A percentile compares a stretch with the other conserved stretches of the same genome.
phyloP scores from a whole-genome alignment of 1,140 invertebrate genomes.

The Hylaeus volcanicus region DNA sequence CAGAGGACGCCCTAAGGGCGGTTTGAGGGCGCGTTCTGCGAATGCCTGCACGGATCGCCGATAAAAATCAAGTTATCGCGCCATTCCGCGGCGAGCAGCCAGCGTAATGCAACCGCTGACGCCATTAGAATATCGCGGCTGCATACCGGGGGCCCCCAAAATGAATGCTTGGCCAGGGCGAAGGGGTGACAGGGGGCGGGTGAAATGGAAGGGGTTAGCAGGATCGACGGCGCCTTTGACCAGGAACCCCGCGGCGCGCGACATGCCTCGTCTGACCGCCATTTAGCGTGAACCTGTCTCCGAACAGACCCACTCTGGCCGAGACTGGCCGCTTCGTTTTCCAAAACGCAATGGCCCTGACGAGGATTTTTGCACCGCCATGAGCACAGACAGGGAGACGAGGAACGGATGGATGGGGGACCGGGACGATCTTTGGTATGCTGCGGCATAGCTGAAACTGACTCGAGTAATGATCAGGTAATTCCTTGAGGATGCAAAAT shows the following conservation, averaged over 20 bases:
- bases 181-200: slow-evolving; percentile 42
- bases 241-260: slow-evolving; percentile 72
- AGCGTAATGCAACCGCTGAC: slow-evolving; percentile 61
- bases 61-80: slow-evolving; percentile 53
- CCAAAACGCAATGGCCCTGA: slow-evolving; percentile 48
- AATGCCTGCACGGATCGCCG: slow-evolving; percentile 3
- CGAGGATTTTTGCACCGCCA: slow-evolving; percentile 11
- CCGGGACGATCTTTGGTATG: too few relatives aligned
- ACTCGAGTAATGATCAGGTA: too few relatives aligned
- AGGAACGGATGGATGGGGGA: neutral
- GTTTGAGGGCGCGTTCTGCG: slow-evolving; percentile 10
- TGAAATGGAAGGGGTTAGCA: slow-evolving; percentile 46
- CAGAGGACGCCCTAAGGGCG: neutral
- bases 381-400: neutral
- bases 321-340: slow-evolving; percentile 49
- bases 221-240: slow-evolving; percentile 71
- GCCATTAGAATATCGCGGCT: slow-evolving; percentile 63
- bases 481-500: too few relatives aligned
- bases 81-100: slow-evolving; percentile 9
- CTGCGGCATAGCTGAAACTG: too few relatives aligned
- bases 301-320: slow-evolving; percentile 46
- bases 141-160: slow-evolving; percentile 48
- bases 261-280: slow-evolving; percentile 73
- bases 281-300: slow-evolving; percentile 75
- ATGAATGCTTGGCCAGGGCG: slow-evolving; percentile 47